Evolutionary conservation across 2,113 vertebrate species (phyloP).

Genomic region (Orthochromis indermauri): DNA sequence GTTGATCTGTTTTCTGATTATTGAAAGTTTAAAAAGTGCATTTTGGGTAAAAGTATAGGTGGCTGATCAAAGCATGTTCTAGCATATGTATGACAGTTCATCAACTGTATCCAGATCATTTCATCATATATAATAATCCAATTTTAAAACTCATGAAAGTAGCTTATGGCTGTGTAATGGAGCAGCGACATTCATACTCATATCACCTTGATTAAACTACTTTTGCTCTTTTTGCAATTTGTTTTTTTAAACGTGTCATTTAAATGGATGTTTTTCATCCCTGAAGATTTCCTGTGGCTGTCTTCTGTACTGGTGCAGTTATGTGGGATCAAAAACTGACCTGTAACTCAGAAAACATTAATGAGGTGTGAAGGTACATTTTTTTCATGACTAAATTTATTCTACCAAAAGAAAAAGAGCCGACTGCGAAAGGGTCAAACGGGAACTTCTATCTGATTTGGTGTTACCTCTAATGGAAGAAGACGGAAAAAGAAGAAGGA

Average conservation of each 20-base stretch:
- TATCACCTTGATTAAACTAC: not conserved
- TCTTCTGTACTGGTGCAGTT: not conserved
- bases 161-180: not conserved
- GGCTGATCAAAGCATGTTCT: not conserved
- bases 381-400: not conserved
- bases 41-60: not conserved
- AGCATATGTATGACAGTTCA: not conserved
- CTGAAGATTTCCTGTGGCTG: not conserved
- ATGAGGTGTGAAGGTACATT: not conserved
- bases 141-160: not conserved
- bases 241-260: not conserved
- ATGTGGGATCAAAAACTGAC: not conserved
- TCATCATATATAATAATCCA: not conserved
- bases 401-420: not conserved
- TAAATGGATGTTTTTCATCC: not conserved
- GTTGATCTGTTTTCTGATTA: not conserved
- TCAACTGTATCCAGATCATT: not conserved
- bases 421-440: rapidly evolving
- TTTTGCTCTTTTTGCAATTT: not conserved
- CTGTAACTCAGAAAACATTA: not conserved
- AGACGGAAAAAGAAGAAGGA: not conserved
- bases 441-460: not conserved
- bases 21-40: not conserved
- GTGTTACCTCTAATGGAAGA: rapidly evolving
- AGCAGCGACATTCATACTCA: not conserved